These are phyloP conservation scores for Pteria penguin DNA, from an alignment of 2,888 invertebrate species.

Conservation along the genomic window DNA sequence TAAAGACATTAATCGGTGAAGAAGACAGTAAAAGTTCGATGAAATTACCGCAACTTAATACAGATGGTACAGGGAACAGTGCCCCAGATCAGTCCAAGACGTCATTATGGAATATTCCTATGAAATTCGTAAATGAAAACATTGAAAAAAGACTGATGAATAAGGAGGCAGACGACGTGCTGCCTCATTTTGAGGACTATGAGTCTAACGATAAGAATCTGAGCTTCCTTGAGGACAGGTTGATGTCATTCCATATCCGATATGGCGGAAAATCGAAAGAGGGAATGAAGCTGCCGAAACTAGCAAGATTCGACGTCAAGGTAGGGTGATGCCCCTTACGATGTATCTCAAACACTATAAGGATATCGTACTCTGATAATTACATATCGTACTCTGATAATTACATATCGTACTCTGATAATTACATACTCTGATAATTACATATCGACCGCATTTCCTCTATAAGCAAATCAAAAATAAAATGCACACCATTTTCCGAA, in stretches of 20 bases:
- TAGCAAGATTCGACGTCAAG: slow-evolving; percentile 66
- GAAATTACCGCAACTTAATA: background rate
- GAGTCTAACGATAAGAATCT: slow-evolving; percentile 71
- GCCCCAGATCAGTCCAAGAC: background rate
- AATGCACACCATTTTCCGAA: too few species aligned
- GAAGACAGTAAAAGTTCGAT: background rate
- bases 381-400: background rate
- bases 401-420: background rate
- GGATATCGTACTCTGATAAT: background rate
- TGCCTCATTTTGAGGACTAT: slow-evolving; percentile 62
- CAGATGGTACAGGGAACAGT: background rate
- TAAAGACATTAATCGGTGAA: background rate
- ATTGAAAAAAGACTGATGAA: slow-evolving; percentile 54
- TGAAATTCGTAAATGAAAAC: slow-evolving; percentile 63
- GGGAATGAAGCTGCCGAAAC: slow-evolving; percentile 65
- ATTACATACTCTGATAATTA: background rate
- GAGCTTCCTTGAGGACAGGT: slow-evolving; percentile 66
- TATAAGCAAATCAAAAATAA: too few species aligned
- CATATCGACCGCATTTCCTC: too few species aligned
- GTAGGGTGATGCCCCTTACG: slow-evolving; percentile 40
- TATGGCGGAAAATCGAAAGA: slow-evolving; percentile 58
- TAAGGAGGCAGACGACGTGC: slow-evolving; percentile 25
- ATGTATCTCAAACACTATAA: background rate
- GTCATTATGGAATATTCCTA: slow-evolving; percentile 57
- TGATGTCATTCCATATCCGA: slow-evolving; percentile 67